A percentile compares a stretch with the other conserved stretches of the same genome.
phyloP scores from a whole-genome alignment of 2,113 vertebrate genomes.

The Isichthys henryi region DNA sequence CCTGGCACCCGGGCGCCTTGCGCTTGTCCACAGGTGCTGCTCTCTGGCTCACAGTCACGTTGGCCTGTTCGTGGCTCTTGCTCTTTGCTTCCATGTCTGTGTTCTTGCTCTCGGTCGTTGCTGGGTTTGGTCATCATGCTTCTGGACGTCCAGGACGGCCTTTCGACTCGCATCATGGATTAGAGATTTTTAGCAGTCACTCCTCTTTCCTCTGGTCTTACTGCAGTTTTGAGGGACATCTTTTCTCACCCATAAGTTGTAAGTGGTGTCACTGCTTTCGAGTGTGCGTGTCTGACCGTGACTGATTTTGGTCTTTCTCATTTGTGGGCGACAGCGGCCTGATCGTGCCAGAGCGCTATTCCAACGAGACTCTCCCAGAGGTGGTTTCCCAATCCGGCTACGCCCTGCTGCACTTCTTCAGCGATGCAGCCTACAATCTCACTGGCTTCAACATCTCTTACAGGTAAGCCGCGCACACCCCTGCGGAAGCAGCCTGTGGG shows the following conservation, averaged over 20 bases:
- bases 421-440: conserved; percentile 95
- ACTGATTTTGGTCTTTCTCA: neutral
- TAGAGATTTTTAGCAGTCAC: neutral
- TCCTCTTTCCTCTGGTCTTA: neutral
- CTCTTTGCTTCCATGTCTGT: neutral
- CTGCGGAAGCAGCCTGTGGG: neutral
- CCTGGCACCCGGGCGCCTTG: neutral
- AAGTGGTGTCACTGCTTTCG: neutral
- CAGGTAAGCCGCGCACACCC: conserved; percentile 42
- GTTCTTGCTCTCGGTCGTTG: neutral
- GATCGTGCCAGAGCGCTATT: conserved; percentile 85
- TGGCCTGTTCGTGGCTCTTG: neutral
- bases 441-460: conserved; percentile 98
- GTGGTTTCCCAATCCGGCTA: conserved; percentile 84
- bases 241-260: neutral
- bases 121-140: neutral
- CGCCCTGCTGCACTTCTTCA: conserved; percentile 93
- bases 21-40: neutral
- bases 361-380: conserved; percentile 86
- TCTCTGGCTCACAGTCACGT: neutral
- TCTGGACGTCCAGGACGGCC: neutral
- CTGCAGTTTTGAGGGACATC: neutral
- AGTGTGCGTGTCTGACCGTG: neutral
- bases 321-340: conserved; percentile 70
- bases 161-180: neutral